Evolutionary conservation across 2,113 vertebrate species (phyloP).

Genomic region (Neotoma lepida): DNA sequence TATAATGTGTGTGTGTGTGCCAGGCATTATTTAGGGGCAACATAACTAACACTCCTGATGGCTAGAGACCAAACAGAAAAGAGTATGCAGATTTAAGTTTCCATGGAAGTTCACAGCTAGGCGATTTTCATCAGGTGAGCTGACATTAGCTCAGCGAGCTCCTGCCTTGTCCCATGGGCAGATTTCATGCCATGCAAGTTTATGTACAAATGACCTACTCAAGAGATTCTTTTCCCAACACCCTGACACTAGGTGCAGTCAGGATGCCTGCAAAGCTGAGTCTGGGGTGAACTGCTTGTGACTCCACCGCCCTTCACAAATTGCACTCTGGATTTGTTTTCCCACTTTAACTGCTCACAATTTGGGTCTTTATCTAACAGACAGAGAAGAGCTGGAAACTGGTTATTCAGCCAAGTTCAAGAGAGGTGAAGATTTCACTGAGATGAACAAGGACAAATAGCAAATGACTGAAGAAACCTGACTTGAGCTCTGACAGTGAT

Average conservation of each 20-base stretch:
- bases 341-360: constrained; percentile 32
- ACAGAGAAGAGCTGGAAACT: not conserved
- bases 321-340: constrained; percentile 40
- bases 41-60: constrained; percentile 8
- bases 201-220: constrained; percentile 48
- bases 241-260: not conserved
- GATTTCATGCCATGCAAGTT: constrained; percentile 39
- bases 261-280: not conserved
- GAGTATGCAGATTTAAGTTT: not conserved
- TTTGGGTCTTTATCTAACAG: constrained; percentile 19
- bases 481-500: not conserved
- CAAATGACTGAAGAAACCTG: not conserved
- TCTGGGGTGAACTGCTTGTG: not conserved
- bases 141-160: constrained; percentile 24
- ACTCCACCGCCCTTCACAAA: not conserved
- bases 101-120: constrained; percentile 42
- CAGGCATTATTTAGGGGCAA: constrained; percentile 43
- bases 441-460: constrained; percentile 44
- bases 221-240: constrained; percentile 20
- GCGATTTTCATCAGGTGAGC: constrained; percentile 49
- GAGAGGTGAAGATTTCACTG: not conserved
- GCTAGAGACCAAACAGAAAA: constrained; percentile 50
- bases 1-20: not conserved
- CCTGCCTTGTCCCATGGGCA: not conserved
- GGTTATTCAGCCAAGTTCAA: not conserved